Percentiles rank a stretch among this genome's conserved stretches.
phyloP scores from a whole-genome alignment of 2,113 vertebrate genomes.

The Etia nguti region DNA sequence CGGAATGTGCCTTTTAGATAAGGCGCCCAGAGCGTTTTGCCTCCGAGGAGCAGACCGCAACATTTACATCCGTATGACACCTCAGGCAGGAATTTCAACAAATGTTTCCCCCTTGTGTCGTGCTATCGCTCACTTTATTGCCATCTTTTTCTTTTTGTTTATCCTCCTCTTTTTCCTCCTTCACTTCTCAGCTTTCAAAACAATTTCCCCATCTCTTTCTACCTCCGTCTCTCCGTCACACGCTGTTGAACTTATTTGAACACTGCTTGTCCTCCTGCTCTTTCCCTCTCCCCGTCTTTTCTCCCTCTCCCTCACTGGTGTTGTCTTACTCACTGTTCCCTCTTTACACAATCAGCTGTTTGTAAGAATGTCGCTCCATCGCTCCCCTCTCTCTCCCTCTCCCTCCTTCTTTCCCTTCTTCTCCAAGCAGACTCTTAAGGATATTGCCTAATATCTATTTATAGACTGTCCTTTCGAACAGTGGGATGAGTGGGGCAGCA shows the following conservation, averaged over 20 bases:
- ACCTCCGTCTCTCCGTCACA: conserved; percentile 18
- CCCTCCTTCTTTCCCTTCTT: neutral
- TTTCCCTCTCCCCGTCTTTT: neutral
- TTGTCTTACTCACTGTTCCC: conserved; percentile 55
- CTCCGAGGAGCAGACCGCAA: conserved; percentile 40
- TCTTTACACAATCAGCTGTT: conserved; percentile 68
- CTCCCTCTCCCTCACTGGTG: neutral
- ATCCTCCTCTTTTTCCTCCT: neutral
- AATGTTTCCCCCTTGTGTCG: conserved; percentile 33
- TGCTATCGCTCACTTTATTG: conserved; percentile 27
- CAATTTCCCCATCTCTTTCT: neutral
- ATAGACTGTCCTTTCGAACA: conserved; percentile 58
- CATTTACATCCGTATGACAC: conserved; percentile 60
- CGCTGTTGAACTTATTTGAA: conserved; percentile 49
- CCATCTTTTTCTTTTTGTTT: neutral
- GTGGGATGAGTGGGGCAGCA: conserved; percentile 49
- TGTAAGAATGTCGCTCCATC: conserved; percentile 54
- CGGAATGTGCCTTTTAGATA: conserved; percentile 57
- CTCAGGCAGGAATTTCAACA: conserved; percentile 58
- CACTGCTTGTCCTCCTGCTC: neutral
- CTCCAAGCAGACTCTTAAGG: conserved; percentile 58
- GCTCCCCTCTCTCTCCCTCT: neutral
- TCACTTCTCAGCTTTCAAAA: conserved; percentile 27
- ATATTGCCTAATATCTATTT: conserved; percentile 69
- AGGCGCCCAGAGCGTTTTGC: conserved; percentile 33